A percentile compares a stretch with the other conserved stretches of the same genome.
Evolutionary conservation across 2,797 vertebrate species (phyloP).

Genomic region (Centropyge bicolor): DNA sequence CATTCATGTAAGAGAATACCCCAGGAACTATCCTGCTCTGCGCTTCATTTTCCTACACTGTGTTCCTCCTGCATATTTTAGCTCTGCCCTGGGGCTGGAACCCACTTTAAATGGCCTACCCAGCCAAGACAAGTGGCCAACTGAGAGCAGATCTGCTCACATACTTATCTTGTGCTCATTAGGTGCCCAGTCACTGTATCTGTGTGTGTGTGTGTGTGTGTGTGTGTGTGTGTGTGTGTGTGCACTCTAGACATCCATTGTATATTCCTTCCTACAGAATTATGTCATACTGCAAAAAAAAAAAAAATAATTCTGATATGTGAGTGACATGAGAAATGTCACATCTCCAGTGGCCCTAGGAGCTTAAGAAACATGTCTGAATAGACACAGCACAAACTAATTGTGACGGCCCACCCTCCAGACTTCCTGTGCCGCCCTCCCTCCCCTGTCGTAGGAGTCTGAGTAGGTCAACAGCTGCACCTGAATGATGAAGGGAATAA

Average conservation of each 20-base stretch:
- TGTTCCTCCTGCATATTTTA: slow-evolving; percentile 66
- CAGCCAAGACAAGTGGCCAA: slow-evolving; percentile 47
- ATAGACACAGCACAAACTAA: neutral
- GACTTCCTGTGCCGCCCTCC: neutral
- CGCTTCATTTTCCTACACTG: slow-evolving; percentile 48
- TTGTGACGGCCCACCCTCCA: neutral
- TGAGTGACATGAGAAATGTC: slow-evolving; percentile 45
- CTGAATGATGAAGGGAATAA: neutral
- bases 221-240: neutral
- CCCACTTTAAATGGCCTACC: slow-evolving; percentile 60
- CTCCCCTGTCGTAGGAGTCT: neutral
- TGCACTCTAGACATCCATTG: neutral
- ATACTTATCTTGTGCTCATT: slow-evolving; percentile 49
- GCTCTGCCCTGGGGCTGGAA: slow-evolving; percentile 56
- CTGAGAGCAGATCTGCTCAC: slow-evolving; percentile 33
- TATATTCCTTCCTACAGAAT: slow-evolving; percentile 24
- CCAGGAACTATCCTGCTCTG: slow-evolving; percentile 34
- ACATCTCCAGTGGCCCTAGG: neutral
- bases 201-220: slow-evolving; percentile 8
- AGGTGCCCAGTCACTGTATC: slow-evolving; percentile 25
- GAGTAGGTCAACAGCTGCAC: neutral
- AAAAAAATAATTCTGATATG: slow-evolving; percentile 35
- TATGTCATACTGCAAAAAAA: slow-evolving; percentile 40
- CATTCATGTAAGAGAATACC: slow-evolving; percentile 59
- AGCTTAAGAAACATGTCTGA: neutral